A percentile compares a stretch with the other conserved stretches of the same genome.
Conservation (phyloP, 2,113 vertebrate genomes). For the Cathartes aura region DNA sequence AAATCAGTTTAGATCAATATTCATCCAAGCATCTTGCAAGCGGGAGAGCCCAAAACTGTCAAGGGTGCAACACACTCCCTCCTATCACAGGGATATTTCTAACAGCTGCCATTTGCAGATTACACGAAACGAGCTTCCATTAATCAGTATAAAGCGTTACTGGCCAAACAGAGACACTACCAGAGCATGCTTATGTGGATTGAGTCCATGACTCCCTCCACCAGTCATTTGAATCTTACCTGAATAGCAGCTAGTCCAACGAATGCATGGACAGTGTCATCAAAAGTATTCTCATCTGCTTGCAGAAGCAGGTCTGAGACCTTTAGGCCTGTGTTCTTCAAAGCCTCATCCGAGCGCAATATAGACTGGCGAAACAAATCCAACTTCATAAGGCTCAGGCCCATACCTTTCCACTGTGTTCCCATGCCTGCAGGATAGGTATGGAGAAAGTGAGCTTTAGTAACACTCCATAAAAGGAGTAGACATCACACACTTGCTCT, state of each 20-base stretch:
- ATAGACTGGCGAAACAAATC: constrained; percentile 87
- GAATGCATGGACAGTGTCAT: constrained; percentile 88
- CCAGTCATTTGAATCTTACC: constrained; percentile 67
- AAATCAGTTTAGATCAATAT: not conserved
- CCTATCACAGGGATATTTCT: not conserved
- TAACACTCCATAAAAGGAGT: not conserved
- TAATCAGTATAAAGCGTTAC: fast-evolving
- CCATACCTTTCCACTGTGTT: constrained; percentile 94
- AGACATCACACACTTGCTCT: not conserved
- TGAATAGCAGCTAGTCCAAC: constrained; percentile 94
- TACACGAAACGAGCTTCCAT: not conserved
- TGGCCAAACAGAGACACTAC: not conserved
- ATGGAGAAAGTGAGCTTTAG: not conserved
- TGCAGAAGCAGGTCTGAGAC: constrained; percentile 86
- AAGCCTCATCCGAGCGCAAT: constrained; percentile 82
- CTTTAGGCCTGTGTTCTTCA: constrained; percentile 85
- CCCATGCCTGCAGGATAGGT: constrained; percentile 87
- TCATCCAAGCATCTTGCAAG: not conserved
- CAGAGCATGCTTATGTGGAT: not conserved
- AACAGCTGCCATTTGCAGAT: not conserved
- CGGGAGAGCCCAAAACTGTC: not conserved
- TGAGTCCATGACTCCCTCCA: not conserved
- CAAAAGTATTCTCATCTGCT: constrained; percentile 84
- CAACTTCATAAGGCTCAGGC: constrained; percentile 88
- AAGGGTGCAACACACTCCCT: not conserved